A percentile compares a stretch with the other conserved stretches of the same genome.
Evolutionary conservation across 2,797 vertebrate genomes (phyloP).

Genomic region (Microctenopoma steveboyesi): DNA sequence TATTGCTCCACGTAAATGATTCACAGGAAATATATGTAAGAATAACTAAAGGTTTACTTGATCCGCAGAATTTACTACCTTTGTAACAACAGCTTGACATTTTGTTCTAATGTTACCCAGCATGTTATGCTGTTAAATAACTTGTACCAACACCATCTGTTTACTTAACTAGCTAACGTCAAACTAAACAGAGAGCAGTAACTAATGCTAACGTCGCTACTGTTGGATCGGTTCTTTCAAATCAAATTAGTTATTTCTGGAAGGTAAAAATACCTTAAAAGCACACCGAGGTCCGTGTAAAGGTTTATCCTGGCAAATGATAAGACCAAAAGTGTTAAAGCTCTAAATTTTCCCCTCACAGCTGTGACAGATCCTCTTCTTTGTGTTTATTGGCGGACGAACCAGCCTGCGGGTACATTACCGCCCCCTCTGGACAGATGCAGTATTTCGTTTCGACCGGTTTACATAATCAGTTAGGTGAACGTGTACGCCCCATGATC

Average conservation of each 20-base stretch:
- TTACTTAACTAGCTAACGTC: neutral
- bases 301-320: neutral
- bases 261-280: constrained; percentile 11
- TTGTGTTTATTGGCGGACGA: too few relatives aligned
- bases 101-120: neutral
- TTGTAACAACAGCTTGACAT: neutral
- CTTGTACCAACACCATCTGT: neutral
- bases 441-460: too few relatives aligned
- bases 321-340: rapidly evolving
- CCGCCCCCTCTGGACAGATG: too few relatives aligned
- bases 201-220: neutral
- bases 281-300: neutral
- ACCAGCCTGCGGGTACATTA: too few relatives aligned
- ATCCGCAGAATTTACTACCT: too few relatives aligned
- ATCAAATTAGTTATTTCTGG: rapidly evolving
- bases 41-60: neutral
- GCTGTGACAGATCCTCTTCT: too few relatives aligned
- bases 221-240: neutral
- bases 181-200: neutral
- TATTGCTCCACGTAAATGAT: neutral
- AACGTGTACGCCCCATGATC: too few relatives aligned
- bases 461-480: too few relatives aligned
- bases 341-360: neutral
- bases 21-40: neutral
- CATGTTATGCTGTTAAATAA: neutral